Base-by-base conservation (phyloP, 2,888 invertebrate species). In the Lycocerus yunnanus region DNA sequence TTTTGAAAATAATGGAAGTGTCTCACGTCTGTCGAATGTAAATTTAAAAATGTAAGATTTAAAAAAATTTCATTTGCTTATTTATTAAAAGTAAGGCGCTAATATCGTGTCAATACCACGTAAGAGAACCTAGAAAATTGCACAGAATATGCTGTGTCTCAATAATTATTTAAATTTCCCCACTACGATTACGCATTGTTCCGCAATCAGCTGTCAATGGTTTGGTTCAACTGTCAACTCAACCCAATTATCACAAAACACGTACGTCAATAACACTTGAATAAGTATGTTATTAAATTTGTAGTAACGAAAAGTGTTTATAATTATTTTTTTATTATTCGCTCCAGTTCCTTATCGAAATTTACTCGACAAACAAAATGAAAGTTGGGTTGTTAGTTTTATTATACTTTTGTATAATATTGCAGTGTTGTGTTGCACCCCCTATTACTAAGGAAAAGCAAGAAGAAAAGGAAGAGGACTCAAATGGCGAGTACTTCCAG, bases 361-460 rank as follows among this genome's bases (percentile, higher is more conserved):
- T 4, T 43, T 43, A 1, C n/a, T 43, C 6, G n/a, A 43, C 6
- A 2, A n/a, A 43, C n/a, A 43, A 43, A n/a, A 43, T 43, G 43
- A 43, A 43, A 43, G n/a, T 43, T 43, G 43, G 43, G 43, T 10
- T 43, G 43, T 43, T 43, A 6, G 43, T 43, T 43, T n/a, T 6
- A n/a, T 43, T 43, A 6, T 43, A 8, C n/a, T 43, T 43, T n/a
- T n/a, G 43, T 43, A n/a, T 43, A n/a, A 73, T 65, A n/a, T 75
- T 72, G 70, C 67, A 75, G 5, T 69, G 70, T 58, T 82, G 83
- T 78, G 79, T 85, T 75, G 89, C 89, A 18, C 89, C 89, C 11
- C 89, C 89, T 8, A 88, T 89, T 10, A 84, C 80, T 60, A 84
- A 85, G 79, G 85, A 86, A 18, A 84, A 84, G 69, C 77, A 81